Percentiles rank a stretch among this genome's conserved stretches.
phyloP scores from a whole-genome alignment of 2,113 vertebrate genomes.

The Sylvietta virens region DNA sequence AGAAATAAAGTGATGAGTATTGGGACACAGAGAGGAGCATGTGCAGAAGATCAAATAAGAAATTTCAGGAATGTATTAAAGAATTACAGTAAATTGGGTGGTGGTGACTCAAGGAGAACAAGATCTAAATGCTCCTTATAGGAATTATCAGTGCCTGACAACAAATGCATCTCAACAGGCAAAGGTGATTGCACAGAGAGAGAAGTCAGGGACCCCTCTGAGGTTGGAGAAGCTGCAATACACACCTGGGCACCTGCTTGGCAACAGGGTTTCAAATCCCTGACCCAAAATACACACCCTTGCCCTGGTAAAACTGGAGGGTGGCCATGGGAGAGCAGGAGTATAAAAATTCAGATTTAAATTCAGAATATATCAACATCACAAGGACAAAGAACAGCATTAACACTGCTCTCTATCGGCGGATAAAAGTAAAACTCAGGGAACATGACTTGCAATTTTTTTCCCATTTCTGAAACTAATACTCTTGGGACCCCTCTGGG shows the following conservation, averaged over 20 bases:
- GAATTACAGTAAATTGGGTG: neutral
- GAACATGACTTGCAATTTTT: neutral
- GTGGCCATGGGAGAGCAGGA: neutral
- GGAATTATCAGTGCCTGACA: neutral
- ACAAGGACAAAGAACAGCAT: neutral
- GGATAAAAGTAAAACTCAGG: neutral
- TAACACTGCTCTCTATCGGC: neutral
- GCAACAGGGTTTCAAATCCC: neutral
- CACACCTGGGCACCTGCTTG: neutral
- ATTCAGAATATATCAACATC: neutral
- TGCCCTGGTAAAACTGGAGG: neutral
- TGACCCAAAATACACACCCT: neutral
- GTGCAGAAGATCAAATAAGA: neutral
- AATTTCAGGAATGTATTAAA: neutral
- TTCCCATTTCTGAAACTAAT: neutral
- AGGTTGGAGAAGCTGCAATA: neutral
- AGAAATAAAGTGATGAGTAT: neutral
- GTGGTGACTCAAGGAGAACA: neutral
- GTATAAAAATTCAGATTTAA: neutral
- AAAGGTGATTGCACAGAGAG: neutral
- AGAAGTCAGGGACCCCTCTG: neutral
- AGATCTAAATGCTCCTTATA: neutral
- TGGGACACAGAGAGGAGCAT: neutral
- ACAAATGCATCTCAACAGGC: neutral
- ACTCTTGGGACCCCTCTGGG: neutral